A percentile compares a stretch with the other conserved stretches of the same genome.
Evolutionary conservation across 2,113 vertebrate genomes (phyloP).

Genomic region (Thoracochromis brauschi): DNA sequence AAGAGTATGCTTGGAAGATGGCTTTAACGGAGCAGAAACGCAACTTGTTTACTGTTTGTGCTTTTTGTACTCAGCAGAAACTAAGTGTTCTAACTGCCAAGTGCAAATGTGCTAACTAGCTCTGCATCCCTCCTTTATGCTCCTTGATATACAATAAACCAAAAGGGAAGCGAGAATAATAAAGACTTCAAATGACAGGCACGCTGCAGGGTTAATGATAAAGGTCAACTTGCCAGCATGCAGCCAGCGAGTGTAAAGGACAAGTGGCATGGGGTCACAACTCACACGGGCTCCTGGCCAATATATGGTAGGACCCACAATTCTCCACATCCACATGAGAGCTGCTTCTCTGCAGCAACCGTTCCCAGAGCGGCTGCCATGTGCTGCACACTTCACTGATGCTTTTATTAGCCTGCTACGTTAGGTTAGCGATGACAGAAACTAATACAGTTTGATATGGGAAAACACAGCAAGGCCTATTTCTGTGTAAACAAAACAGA

Average conservation of each 20-base stretch:
- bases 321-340: slow-evolving; percentile 29
- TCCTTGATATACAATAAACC: slow-evolving; percentile 39
- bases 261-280: slow-evolving; percentile 65
- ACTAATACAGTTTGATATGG: slow-evolving; percentile 48
- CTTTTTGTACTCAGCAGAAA: background rate
- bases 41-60: background rate
- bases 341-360: background rate
- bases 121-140: background rate
- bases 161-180: slow-evolving; percentile 66
- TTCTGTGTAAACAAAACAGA: slow-evolving; percentile 45
- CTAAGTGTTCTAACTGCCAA: slow-evolving; percentile 19
- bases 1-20: background rate
- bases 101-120: slow-evolving; percentile 20
- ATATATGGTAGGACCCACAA: slow-evolving; percentile 31
- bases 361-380: slow-evolving; percentile 23
- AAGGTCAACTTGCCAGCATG: slow-evolving; percentile 73
- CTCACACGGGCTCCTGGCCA: slow-evolving; percentile 62
- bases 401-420: slow-evolving; percentile 46
- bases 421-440: slow-evolving; percentile 32
- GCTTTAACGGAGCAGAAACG: background rate
- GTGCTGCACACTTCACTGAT: slow-evolving; percentile 8
- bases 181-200: slow-evolving; percentile 73
- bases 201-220: slow-evolving; percentile 74
- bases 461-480: slow-evolving; percentile 26
- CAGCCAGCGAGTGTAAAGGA: slow-evolving; percentile 67